A percentile compares a stretch with the other conserved stretches of the same genome.
Evolutionary conservation across 2,113 vertebrate genomes (phyloP).

Genomic region (Furnarius figulus): DNA sequence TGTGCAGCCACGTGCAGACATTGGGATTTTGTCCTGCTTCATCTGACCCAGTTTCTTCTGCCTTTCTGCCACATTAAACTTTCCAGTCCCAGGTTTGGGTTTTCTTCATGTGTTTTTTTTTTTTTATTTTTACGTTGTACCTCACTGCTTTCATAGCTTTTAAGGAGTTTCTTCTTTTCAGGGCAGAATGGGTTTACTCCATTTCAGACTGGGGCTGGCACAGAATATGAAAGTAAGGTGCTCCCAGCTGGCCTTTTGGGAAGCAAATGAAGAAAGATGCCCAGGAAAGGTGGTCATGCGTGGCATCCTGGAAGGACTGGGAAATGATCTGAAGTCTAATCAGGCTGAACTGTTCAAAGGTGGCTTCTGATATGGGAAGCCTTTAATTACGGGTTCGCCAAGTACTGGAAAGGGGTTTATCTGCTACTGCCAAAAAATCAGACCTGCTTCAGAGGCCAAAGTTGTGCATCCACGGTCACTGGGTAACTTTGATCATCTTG

Average conservation of each 20-base stretch:
- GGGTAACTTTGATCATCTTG: neutral
- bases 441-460: neutral
- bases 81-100: neutral
- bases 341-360: neutral
- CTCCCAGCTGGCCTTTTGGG: neutral
- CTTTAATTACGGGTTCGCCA: neutral
- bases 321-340: neutral
- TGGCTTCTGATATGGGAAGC: neutral
- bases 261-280: neutral
- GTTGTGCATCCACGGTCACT: neutral
- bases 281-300: rapidly evolving
- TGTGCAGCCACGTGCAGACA: neutral
- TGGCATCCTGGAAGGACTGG: rapidly evolving
- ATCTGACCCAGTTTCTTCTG: rapidly evolving
- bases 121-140: neutral
- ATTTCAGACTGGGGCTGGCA: neutral
- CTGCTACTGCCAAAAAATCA: neutral
- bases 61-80: neutral
- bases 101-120: rapidly evolving
- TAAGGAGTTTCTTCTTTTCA: neutral
- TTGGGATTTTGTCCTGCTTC: neutral
- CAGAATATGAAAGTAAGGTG: neutral
- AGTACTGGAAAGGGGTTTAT: neutral
- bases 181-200: rapidly evolving
- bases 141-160: neutral